Base-by-base conservation (phyloP, 2,888 invertebrate species). In the Hemithea aestivaria region DNA sequence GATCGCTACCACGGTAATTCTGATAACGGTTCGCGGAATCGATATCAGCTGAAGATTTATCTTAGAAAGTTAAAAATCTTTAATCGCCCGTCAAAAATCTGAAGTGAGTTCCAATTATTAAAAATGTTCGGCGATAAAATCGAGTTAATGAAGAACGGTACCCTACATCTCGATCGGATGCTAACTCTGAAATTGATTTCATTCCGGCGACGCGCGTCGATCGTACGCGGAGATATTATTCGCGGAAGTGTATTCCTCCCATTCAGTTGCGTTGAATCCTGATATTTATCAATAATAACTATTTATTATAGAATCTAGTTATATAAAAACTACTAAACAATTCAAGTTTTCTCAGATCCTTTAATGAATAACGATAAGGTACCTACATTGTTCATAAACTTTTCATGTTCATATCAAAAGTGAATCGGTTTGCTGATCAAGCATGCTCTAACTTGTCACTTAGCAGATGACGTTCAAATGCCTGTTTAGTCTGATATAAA, bases 101-200 rank as follows among this genome's bases (percentile, higher is more conserved):
- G 70, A 64, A 58, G 56, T 58, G 67, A 66, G 73, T 68, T 67
- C 68, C 77, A 75, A 78, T 85, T 83, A 81, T 82, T 73, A 84
- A 79, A 81, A 83, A 84, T 71, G 68, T 63, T 61, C 65, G 63
- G 53, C 62, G 85, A 87, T 83, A 85, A 82, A 80, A 85, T 85
- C 85, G 68, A 76, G 72, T 77, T 83, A 85, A 85, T 83, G 81
- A 83, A 82, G 81, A 79, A 80, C 80, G 76, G 81, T 73, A 71
- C 67, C 60, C 59, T 62, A 69, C 72, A 80, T 79, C 73, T 63
- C 66, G 77, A 78, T 80, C 72, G 58, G 55, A 53, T 50, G 56
- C 60, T 59, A 71, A 73, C 65, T 71, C 67, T 67, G 69, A 77
- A 82, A 83, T 84, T 81, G 83, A 83, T 84, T 85, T 81, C 74